Percentiles rank a stretch among this genome's conserved stretches.
phyloP scores from a whole-genome alignment of 1,140 invertebrate genomes.

The Caenorhabditis latens region DNA sequence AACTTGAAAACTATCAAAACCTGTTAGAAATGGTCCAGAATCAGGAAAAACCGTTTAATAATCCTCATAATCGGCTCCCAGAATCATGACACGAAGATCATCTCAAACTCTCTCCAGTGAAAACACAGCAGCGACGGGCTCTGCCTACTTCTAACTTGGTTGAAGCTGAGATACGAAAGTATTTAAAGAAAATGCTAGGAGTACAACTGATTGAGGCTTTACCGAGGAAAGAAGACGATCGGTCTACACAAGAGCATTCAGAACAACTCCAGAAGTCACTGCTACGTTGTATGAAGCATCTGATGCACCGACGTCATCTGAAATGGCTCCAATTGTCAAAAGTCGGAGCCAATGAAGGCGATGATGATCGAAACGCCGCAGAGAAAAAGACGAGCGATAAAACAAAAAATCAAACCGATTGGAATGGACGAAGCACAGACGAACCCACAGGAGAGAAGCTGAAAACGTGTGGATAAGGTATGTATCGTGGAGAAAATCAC shows the following conservation, averaged over 20 bases:
- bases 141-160: background rate
- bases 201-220: background rate
- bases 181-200: background rate
- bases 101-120: too few species aligned
- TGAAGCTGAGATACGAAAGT: background rate
- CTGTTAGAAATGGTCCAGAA: too few species aligned
- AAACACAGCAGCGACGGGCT: background rate
- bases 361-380: conserved; percentile 12
- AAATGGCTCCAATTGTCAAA: background rate
- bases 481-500: too few species aligned
- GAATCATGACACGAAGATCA: too few species aligned
- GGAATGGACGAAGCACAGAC: conserved; percentile 37
- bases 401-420: background rate
- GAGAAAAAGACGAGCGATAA: background rate
- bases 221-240: background rate
- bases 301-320: background rate
- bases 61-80: too few species aligned
- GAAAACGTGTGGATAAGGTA: conserved; percentile 20
- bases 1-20: too few species aligned
- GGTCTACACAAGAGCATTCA: background rate
- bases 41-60: too few species aligned
- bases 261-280: background rate
- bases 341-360: background rate
- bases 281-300: background rate
- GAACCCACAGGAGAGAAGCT: too few species aligned